These are phyloP conservation scores for Crotalus horridus DNA, from an alignment of 2,113 vertebrate species.

Conservation along the genomic window DNA sequence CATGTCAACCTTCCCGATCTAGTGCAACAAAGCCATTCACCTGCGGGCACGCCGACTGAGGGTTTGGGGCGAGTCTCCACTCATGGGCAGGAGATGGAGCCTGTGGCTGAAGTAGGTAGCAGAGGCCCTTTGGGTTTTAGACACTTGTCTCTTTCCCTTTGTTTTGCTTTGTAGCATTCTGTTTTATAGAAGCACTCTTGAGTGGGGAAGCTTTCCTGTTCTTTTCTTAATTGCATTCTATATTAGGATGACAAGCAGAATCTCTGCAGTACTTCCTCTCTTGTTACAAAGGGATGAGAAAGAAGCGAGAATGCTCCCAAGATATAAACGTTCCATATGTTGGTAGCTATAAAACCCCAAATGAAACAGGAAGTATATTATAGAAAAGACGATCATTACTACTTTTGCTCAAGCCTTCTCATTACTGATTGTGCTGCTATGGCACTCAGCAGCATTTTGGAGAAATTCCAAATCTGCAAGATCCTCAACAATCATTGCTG, in stretches of 20 bases:
- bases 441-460: not conserved
- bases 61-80: slow-evolving; percentile 77
- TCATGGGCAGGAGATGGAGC: slow-evolving; percentile 83
- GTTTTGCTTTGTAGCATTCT: slow-evolving; percentile 32
- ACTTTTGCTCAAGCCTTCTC: not conserved
- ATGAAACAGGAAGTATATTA: not conserved
- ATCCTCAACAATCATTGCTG: not conserved
- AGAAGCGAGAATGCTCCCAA: not conserved
- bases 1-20: slow-evolving; percentile 95
- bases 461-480: not conserved
- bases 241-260: not conserved
- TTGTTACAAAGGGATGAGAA: not conserved
- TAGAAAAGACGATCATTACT: not conserved
- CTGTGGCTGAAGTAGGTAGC: slow-evolving; percentile 91
- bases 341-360: not conserved
- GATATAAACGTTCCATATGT: not conserved
- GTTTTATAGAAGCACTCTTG: not conserved
- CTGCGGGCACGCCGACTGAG: slow-evolving; percentile 84
- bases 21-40: slow-evolving; percentile 92
- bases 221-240: not conserved
- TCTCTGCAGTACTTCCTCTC: not conserved
- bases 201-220: not conserved
- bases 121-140: slow-evolving; percentile 39
- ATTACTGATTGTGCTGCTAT: not conserved
- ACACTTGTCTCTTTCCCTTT: not conserved